Evolutionary conservation across 2,113 vertebrate genomes (phyloP).

Genomic region (Sigmodon hispidus): DNA sequence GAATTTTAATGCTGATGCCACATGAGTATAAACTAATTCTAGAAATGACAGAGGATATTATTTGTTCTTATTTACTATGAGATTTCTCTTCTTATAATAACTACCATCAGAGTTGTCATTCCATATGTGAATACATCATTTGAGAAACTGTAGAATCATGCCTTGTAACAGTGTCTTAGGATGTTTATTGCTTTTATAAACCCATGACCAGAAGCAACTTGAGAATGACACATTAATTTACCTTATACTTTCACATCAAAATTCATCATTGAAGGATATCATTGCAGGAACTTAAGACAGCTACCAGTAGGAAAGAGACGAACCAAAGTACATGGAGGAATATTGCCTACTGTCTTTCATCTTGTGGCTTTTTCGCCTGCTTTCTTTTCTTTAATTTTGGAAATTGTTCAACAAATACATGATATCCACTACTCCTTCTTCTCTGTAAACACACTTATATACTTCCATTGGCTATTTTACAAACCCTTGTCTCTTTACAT

Average conservation of each 20-base stretch:
- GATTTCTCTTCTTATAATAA: conserved; percentile 32
- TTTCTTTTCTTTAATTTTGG: too few species aligned
- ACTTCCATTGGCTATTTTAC: too few species aligned
- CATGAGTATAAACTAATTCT: background rate
- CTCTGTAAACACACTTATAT: too few species aligned
- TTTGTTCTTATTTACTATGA: background rate
- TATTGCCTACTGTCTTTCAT: background rate
- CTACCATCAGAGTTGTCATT: background rate
- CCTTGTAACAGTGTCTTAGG: background rate
- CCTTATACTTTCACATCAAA: background rate
- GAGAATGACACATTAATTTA: background rate
- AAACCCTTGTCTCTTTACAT: too few species aligned
- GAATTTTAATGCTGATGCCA: background rate
- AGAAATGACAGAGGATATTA: background rate
- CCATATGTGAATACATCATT: background rate
- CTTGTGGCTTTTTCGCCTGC: too few species aligned
- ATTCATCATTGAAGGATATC: background rate
- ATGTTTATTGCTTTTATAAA: background rate
- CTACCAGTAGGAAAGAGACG: background rate
- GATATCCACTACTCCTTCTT: too few species aligned
- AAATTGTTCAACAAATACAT: too few species aligned
- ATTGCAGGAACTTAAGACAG: background rate
- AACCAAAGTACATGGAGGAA: background rate
- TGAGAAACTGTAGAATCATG: background rate
- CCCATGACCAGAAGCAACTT: background rate